A percentile compares a stretch with the other conserved stretches of the same genome.
Evolutionary conservation across 2,888 invertebrate genomes (phyloP).

Genomic region (Pandemis cinnamomeana): DNA sequence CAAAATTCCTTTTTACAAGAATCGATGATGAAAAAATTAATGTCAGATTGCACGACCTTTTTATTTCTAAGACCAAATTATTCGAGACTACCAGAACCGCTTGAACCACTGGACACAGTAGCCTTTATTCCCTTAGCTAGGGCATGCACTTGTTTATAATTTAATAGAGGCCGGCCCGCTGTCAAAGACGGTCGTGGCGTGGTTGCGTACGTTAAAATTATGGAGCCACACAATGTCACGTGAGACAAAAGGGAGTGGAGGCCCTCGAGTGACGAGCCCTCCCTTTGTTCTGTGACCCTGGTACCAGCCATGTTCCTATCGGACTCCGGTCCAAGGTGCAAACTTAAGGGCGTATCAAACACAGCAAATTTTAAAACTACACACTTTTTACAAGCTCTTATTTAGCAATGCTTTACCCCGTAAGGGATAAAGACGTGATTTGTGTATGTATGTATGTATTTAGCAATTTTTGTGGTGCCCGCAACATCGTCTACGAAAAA

Average conservation of each 20-base stretch:
- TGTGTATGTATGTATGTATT: no score
- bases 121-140: neutral
- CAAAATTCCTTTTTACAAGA: no score
- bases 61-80: no score
- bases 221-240: conserved; percentile 75
- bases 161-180: neutral
- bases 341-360: neutral
- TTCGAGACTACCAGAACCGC: neutral
- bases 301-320: conserved; percentile 65
- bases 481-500: no score
- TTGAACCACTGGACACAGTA: neutral
- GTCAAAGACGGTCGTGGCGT: conserved; percentile 11
- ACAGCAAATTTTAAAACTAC: no score
- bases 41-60: no score
- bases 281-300: conserved; percentile 70
- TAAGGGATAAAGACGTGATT: no score
- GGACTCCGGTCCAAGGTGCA: conserved; percentile 46
- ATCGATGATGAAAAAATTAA: no score
- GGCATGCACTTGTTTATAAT: neutral
- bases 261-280: conserved; percentile 61
- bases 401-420: no score
- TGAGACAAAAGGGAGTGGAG: conserved; percentile 73
- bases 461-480: no score
- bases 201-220: conserved; percentile 40
- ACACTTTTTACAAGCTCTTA: no score